These are phyloP conservation scores for Rostratula benghalensis DNA, from an alignment of 2,113 vertebrate species.

Conservation along the genomic window DNA sequence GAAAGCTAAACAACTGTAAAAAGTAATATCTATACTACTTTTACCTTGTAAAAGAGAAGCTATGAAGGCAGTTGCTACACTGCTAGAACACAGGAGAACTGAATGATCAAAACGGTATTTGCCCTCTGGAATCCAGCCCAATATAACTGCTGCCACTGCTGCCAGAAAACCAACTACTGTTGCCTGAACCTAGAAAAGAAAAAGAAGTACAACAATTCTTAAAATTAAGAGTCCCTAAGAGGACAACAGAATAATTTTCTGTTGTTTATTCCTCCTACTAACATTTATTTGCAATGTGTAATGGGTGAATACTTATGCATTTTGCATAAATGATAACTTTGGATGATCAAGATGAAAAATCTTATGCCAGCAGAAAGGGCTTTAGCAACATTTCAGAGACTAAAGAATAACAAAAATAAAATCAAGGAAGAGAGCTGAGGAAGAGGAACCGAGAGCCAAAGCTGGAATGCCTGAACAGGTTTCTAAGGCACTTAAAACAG, in stretches of 20 bases:
- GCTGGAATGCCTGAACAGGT: neutral
- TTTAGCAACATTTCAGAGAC: neutral
- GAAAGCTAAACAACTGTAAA: neutral
- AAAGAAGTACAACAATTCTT: neutral
- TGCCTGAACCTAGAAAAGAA: constrained; percentile 86
- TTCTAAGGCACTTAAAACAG: neutral
- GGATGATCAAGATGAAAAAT: neutral
- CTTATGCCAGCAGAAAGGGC: neutral
- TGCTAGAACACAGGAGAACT: constrained; percentile 91
- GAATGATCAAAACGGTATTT: constrained; percentile 92
- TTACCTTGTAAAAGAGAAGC: constrained; percentile 94
- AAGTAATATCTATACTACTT: neutral
- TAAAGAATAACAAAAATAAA: neutral
- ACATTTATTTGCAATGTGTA: neutral
- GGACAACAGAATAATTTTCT: neutral
- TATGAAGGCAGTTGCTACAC: constrained; percentile 95
- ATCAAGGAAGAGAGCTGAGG: neutral
- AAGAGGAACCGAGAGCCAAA: neutral
- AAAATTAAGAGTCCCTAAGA: neutral
- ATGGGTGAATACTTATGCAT: neutral
- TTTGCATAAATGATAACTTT: neutral
- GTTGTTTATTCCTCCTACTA: neutral
- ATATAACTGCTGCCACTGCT: constrained; percentile 89
- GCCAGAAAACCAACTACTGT: constrained; percentile 96
- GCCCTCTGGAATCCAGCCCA: constrained; percentile 96